Conservation (phyloP, 2,797 vertebrate genomes). For the Platalea minor region DNA sequence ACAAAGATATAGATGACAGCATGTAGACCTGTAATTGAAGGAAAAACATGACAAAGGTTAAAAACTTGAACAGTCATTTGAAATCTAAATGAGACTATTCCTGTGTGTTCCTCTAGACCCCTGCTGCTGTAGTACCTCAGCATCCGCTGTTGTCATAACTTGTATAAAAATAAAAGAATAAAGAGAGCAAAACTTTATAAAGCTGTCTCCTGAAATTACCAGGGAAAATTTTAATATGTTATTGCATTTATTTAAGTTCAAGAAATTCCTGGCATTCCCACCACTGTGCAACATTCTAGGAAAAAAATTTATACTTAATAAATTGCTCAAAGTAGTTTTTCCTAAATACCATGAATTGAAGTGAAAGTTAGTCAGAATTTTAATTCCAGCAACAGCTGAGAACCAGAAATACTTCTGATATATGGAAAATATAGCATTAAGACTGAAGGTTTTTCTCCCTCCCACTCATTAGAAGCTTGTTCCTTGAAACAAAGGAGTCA, state of each 20-base stretch:
- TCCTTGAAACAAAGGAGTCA: neutral
- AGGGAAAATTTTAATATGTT: neutral
- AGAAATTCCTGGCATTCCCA: neutral
- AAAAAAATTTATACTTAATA: neutral
- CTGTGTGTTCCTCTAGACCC: neutral
- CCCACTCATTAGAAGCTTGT: neutral
- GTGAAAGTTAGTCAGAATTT: neutral
- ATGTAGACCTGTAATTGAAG: neutral
- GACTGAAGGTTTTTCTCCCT: neutral
- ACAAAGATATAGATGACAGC: neutral
- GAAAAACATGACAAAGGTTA: neutral
- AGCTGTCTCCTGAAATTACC: neutral
- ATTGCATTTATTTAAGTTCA: neutral
- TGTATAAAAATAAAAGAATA: neutral
- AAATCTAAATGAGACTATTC: neutral
- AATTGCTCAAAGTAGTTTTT: neutral
- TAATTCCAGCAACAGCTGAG: neutral
- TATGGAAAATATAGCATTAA: neutral
- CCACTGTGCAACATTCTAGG: neutral
- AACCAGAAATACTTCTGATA: neutral
- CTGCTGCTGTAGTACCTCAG: neutral
- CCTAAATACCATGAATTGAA: neutral
- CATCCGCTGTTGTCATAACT: neutral
- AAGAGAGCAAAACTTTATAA: neutral
- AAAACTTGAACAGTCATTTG: neutral